These are phyloP conservation scores for Lacerta agilis DNA, from an alignment of 2,797 vertebrate genomes.

Conservation along the genomic window DNA sequence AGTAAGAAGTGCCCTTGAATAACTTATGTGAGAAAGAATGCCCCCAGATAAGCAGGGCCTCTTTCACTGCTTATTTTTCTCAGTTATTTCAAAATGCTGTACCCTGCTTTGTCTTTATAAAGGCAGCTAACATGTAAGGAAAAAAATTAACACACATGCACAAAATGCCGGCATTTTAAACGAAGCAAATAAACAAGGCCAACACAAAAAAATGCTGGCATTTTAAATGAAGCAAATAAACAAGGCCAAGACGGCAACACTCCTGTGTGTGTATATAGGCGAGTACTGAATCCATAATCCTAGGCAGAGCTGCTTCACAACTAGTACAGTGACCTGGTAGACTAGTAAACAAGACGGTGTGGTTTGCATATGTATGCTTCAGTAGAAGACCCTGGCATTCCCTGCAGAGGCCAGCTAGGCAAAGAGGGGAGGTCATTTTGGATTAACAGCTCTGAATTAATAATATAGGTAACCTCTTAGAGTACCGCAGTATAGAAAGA, in stretches of 20 bases:
- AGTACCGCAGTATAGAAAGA: background rate
- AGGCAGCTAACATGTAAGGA: background rate
- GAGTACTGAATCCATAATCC: background rate
- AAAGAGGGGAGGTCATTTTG: background rate
- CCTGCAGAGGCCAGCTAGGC: constrained; percentile 11
- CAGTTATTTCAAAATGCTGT: background rate
- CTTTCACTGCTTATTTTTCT: background rate
- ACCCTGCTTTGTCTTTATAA: background rate
- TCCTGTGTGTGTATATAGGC: background rate
- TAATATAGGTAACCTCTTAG: background rate
- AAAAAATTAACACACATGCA: background rate
- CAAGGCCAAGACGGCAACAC: background rate
- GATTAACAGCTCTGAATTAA: constrained; percentile 3
- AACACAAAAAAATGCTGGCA: no score
- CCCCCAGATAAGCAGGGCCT: background rate
- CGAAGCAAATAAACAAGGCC: background rate
- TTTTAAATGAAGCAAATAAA: background rate
- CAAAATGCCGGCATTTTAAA: background rate
- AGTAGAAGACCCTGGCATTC: constrained; percentile 6
- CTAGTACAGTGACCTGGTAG: background rate
- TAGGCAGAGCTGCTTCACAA: background rate
- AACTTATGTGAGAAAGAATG: background rate
- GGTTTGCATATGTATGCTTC: constrained; percentile 14
- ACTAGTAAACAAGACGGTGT: background rate
- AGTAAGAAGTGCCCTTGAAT: background rate